Conservation (phyloP, 2,113 vertebrate genomes). For the Syngnathus scovelli region DNA sequence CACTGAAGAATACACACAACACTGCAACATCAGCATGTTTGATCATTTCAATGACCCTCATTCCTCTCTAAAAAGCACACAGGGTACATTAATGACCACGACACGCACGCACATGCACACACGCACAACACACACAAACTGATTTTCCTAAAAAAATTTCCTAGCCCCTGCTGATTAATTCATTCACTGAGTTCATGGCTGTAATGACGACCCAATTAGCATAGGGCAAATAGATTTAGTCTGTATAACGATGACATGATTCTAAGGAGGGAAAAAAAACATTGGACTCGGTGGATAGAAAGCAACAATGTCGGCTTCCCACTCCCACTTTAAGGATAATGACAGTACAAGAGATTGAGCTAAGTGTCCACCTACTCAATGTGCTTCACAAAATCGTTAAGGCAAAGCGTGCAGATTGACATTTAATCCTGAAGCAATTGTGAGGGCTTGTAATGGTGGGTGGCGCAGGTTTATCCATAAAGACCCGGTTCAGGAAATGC, state of each 20-base stretch:
- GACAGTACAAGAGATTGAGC: constrained; percentile 26
- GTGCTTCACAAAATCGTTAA: constrained; percentile 36
- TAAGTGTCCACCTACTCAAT: constrained; percentile 39
- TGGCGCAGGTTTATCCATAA: not conserved
- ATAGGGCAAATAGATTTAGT: constrained; percentile 39
- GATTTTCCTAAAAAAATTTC: constrained; percentile 23
- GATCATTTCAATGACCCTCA: constrained; percentile 29
- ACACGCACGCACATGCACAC: constrained; percentile 1
- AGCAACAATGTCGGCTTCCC: constrained; percentile 40
- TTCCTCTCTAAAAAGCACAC: not conserved
- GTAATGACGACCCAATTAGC: constrained; percentile 54
- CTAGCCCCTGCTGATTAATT: constrained; percentile 47
- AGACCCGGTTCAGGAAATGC: not conserved
- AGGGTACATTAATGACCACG: not conserved
- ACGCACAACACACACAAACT: constrained; percentile 2
- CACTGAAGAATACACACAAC: constrained; percentile 33
- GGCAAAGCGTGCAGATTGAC: constrained; percentile 34
- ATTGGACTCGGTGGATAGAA: constrained; percentile 37
- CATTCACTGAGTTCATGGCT: constrained; percentile 42
- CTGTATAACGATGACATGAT: constrained; percentile 48
- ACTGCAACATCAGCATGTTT: constrained; percentile 51
- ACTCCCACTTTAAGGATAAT: constrained; percentile 41
- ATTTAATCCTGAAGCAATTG: constrained; percentile 16
- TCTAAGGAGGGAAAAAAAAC: constrained; percentile 38
- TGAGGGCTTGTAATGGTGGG: not conserved